Conservation (phyloP, 2,888 invertebrate genomes). For the Clostera curtula region DNA sequence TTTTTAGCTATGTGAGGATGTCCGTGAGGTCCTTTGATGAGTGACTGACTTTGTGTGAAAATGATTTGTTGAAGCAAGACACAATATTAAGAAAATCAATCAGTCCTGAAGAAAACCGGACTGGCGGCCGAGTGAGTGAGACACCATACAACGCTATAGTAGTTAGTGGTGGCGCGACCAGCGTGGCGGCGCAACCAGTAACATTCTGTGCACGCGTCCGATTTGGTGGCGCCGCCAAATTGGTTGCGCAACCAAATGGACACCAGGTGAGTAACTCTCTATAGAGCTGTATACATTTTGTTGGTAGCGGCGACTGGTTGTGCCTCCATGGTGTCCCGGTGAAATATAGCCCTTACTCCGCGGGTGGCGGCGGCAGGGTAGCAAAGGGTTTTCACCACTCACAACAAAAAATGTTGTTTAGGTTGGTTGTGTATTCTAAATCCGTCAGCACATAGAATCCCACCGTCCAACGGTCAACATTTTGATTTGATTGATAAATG, state of each 20-base stretch:
- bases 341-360: no score
- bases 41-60: conserved; percentile 14
- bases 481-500: no score
- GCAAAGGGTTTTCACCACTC: no score
- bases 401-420: no score
- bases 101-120: conserved; percentile 10
- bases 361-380: no score
- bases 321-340: no score
- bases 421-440: no score
- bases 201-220: no score
- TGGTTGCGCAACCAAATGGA: conserved; percentile 4
- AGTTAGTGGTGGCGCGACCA: not conserved
- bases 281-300: conserved; percentile 4
- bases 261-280: conserved; percentile 3
- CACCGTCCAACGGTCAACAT: no score
- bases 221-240: not conserved
- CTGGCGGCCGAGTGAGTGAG: no score
- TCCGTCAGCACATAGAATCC: no score
- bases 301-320: no score
- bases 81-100: conserved; percentile 16
- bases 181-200: not conserved
- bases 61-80: conserved; percentile 15
- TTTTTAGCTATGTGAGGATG: conserved; percentile 11
- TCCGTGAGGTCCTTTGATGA: conserved; percentile 15
- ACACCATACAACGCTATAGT: conserved; percentile 8